Conservation (phyloP, 2,888 invertebrate species). For the Myathropa florea region DNA sequence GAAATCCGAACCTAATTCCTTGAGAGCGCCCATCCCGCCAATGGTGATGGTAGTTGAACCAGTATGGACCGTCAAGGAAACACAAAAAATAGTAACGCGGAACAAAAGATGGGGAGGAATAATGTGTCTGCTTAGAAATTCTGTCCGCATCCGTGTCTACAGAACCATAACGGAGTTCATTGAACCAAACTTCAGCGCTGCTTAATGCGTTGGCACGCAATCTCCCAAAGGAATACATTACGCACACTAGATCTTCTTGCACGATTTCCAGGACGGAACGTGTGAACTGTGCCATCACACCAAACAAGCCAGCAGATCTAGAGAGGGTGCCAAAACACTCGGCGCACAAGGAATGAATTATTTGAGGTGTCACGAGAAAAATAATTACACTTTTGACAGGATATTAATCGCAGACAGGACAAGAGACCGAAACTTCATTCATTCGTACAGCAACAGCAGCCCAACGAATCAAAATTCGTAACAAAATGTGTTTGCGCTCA, state of each 20-base stretch:
- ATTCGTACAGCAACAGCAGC: neutral
- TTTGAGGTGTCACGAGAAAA: slow-evolving; percentile 9
- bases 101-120: neutral
- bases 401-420: slow-evolving; percentile 20
- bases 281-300: slow-evolving; percentile 29
- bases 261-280: slow-evolving; percentile 3
- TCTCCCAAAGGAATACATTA: slow-evolving; percentile 9
- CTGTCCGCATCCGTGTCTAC: slow-evolving; percentile 34
- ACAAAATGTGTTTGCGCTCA: neutral
- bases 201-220: slow-evolving; percentile 48
- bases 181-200: slow-evolving; percentile 30
- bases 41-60: neutral
- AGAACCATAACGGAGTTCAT: slow-evolving; percentile 39
- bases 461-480: slow-evolving; percentile 14
- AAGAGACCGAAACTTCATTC: neutral
- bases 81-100: neutral
- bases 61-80: neutral
- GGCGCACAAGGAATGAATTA: slow-evolving; percentile 12
- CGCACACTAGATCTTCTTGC: slow-evolving; percentile 23
- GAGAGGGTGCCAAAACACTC: neutral
- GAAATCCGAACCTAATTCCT: slow-evolving; percentile 42
- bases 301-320: slow-evolving; percentile 6
- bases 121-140: slow-evolving; percentile 53
- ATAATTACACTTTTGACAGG: slow-evolving; percentile 37
- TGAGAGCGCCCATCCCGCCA: neutral